Percentiles rank a stretch among this genome's conserved stretches.
Evolutionary conservation across 1,140 invertebrate genomes (phyloP).

Genomic region (Eciton burchellii): DNA sequence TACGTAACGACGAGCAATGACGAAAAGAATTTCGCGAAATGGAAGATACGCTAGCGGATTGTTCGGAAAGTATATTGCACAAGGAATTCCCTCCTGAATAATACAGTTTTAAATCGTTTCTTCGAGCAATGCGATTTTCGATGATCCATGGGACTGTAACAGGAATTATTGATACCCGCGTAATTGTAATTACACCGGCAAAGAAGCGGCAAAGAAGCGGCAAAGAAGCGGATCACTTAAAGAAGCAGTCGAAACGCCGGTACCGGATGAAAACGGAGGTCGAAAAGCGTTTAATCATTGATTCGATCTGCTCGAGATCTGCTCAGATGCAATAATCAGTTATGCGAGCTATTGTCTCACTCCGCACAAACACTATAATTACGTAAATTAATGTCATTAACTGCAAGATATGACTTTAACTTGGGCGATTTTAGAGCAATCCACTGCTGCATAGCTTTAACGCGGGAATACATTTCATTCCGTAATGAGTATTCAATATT

Average conservation of each 20-base stretch:
- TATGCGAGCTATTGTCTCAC: slow-evolving; percentile 32
- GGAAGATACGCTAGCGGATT: background rate
- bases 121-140: too few species aligned
- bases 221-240: background rate
- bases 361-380: background rate
- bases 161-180: background rate
- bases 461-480: background rate
- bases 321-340: background rate
- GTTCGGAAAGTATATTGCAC: background rate
- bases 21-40: too few species aligned
- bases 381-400: slow-evolving; percentile 6
- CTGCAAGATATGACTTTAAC: too few species aligned
- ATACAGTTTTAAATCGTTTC: background rate
- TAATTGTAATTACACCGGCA: background rate
- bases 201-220: background rate
- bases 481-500: background rate
- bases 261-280: background rate
- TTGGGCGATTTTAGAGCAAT: background rate
- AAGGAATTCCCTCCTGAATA: background rate
- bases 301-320: slow-evolving; percentile 6
- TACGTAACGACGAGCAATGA: background rate
- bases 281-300: slow-evolving; percentile 28
- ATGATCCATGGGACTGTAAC: background rate
- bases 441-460: background rate
- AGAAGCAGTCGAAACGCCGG: slow-evolving; percentile 4